Evolutionary conservation across 2,888 invertebrate genomes (phyloP).

Genomic region (Epistrophe grossulariae): DNA sequence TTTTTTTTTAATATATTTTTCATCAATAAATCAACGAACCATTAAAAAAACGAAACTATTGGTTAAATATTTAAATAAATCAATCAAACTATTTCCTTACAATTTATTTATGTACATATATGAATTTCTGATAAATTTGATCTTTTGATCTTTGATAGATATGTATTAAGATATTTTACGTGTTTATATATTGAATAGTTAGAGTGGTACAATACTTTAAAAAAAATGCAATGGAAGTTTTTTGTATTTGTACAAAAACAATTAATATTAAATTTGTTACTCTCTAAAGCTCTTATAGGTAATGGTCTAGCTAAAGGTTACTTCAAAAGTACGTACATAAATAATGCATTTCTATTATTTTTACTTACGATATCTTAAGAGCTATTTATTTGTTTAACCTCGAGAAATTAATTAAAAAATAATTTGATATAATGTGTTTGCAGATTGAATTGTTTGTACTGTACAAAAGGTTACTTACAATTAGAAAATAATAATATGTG

Average conservation of each 20-base stretch:
- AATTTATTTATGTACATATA: background rate
- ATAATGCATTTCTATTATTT: background rate
- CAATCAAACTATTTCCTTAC: conserved; percentile 21
- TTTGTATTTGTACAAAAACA: background rate
- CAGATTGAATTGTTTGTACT: too few species aligned
- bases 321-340: background rate
- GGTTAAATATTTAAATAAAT: conserved; percentile 5
- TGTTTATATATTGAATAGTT: background rate
- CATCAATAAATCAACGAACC: conserved; percentile 12
- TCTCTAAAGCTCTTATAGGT: background rate
- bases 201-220: background rate
- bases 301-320: background rate
- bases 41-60: background rate
- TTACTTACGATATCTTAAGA: background rate
- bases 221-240: background rate
- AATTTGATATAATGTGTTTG: too few species aligned
- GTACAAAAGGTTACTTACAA: too few species aligned
- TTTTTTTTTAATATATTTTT: background rate
- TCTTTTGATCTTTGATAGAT: background rate
- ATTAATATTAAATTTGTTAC: background rate
- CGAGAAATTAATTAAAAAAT: too few species aligned
- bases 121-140: background rate
- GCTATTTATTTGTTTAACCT: background rate
- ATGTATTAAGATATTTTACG: background rate
- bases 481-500: too few species aligned